These are phyloP conservation scores for Blastobasis lacticolella DNA, from an alignment of 2,888 invertebrate species.

Conservation along the genomic window DNA sequence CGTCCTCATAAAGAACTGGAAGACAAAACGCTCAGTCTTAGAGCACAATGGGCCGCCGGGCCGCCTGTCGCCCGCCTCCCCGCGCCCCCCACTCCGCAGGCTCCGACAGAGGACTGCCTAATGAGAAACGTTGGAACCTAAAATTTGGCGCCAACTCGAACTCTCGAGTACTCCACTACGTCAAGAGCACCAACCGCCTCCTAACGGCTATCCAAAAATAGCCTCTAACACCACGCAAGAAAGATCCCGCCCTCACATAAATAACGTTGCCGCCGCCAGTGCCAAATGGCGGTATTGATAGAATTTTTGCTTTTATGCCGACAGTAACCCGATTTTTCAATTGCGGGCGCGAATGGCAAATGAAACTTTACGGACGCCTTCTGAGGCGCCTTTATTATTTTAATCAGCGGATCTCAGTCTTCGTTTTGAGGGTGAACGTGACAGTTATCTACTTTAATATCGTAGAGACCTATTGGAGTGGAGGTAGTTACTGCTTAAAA, in stretches of 20 bases:
- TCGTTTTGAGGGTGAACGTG: no score
- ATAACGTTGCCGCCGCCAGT: slow-evolving; percentile 26
- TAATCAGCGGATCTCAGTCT: neutral
- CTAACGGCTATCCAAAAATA: slow-evolving; percentile 12
- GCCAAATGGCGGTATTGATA: slow-evolving; percentile 49
- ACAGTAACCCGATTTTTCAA: slow-evolving; percentile 25
- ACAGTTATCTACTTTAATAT: no score
- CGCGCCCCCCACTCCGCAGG: slow-evolving; percentile 13
- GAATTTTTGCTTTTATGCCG: slow-evolving; percentile 44
- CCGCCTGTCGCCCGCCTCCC: slow-evolving; percentile 26
- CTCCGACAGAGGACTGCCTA: slow-evolving; percentile 42
- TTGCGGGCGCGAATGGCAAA: slow-evolving; percentile 15
- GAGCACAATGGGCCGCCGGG: slow-evolving; percentile 42
- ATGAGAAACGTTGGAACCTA: slow-evolving; percentile 68
- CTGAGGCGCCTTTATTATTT: slow-evolving; percentile 1
- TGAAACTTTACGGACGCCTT: slow-evolving; percentile 9
- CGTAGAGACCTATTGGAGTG: no score
- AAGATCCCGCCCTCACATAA: slow-evolving; percentile 19
- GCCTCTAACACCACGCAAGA: slow-evolving; percentile 15
- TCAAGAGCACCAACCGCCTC: slow-evolving; percentile 26
- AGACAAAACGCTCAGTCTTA: slow-evolving; percentile 57
- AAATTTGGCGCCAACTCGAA: slow-evolving; percentile 72
- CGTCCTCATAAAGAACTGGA: slow-evolving; percentile 35
- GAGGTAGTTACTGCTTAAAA: no score
- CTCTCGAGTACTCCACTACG: slow-evolving; percentile 46